Evolutionary conservation across 2,888 invertebrate genomes (phyloP).

Genomic region (Diachrysia chrysitis): DNA sequence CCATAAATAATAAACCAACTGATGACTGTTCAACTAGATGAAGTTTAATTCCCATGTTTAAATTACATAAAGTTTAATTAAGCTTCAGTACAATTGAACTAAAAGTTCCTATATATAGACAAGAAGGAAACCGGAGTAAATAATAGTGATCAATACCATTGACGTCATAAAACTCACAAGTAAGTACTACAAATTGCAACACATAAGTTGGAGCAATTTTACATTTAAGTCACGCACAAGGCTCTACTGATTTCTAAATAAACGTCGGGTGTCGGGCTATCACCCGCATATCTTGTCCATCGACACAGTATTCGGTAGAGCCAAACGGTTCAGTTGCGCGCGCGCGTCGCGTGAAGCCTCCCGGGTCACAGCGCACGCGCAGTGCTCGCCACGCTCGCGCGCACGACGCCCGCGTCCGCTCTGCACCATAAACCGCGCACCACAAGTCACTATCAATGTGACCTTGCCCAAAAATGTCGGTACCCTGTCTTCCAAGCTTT

Average conservation of each 20-base stretch:
- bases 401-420: constrained; percentile 66
- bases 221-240: constrained; percentile 64
- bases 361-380: constrained; percentile 41
- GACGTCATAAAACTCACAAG: constrained; percentile 55
- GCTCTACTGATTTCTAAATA: constrained; percentile 64
- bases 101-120: constrained; percentile 15
- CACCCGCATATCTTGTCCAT: constrained; percentile 63
- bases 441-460: constrained; percentile 48
- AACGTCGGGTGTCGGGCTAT: constrained; percentile 59
- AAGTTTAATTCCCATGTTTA: too few species aligned
- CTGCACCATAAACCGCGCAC: constrained; percentile 48
- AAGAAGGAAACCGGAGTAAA: constrained; percentile 43
- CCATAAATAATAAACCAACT: constrained; percentile 23
- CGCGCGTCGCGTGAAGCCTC: constrained; percentile 55
- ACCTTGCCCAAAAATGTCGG: constrained; percentile 70
- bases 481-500: constrained; percentile 57
- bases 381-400: constrained; percentile 64
- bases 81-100: constrained; percentile 13
- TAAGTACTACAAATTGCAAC: constrained; percentile 55
- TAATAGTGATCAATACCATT: constrained; percentile 44
- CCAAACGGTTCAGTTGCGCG: constrained; percentile 54
- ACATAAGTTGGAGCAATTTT: constrained; percentile 50
- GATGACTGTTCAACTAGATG: constrained; percentile 23
- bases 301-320: constrained; percentile 52
- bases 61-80: constrained; percentile 43